Conservation (phyloP, 64 coral and sea anemone genomes). For the Montipora capricornis region DNA sequence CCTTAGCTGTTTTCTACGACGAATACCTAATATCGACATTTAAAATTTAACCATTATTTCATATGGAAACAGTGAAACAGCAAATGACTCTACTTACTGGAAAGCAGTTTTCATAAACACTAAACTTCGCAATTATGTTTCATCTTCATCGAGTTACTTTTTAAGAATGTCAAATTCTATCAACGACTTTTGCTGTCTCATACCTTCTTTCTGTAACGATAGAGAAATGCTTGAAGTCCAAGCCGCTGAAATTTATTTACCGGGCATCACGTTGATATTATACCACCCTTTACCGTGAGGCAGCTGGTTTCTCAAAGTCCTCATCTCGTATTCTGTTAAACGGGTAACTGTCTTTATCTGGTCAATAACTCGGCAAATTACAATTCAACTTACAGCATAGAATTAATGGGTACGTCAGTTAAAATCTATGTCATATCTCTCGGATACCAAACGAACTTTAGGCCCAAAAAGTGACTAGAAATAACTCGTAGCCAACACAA, state of each 20-base stretch:
- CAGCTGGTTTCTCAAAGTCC: conserved; percentile 2
- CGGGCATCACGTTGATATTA: neutral
- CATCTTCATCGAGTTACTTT: neutral
- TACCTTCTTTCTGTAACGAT: neutral
- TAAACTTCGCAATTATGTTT: neutral
- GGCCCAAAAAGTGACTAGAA: neutral
- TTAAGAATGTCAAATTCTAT: neutral
- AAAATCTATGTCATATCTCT: neutral
- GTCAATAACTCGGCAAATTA: conserved; percentile 25
- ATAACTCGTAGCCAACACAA: neutral
- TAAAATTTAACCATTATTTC: no score
- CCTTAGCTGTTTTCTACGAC: neutral
- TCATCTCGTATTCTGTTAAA: conserved; percentile 4
- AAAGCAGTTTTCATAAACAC: no score
- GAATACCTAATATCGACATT: no score
- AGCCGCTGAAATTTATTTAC: no score
- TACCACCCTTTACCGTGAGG: neutral
- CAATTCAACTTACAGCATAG: neutral
- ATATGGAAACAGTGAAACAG: no score
- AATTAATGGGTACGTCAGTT: neutral
- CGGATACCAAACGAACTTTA: neutral
- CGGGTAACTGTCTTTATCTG: conserved; percentile 23
- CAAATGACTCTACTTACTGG: no score
- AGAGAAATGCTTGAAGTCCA: no score
- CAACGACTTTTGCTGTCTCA: neutral